Evolutionary conservation across 2,888 invertebrate species (phyloP).

Genomic region (Oxytorus armatus): DNA sequence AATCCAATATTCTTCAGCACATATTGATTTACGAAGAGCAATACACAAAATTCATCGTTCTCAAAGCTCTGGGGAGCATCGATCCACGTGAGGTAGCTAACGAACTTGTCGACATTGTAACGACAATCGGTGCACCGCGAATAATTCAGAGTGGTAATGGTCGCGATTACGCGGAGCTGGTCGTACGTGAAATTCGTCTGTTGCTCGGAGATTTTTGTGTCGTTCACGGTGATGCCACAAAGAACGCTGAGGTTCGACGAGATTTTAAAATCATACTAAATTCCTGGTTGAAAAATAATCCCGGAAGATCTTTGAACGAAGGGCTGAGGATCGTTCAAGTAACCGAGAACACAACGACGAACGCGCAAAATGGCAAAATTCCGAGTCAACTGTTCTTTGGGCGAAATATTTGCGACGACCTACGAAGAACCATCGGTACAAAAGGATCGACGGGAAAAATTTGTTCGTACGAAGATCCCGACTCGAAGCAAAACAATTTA

Average conservation of each 20-base stretch:
- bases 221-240: conserved; percentile 71
- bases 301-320: conserved; percentile 73
- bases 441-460: conserved; percentile 57
- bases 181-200: conserved; percentile 72
- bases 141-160: conserved; percentile 78
- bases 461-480: conserved; percentile 69
- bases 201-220: conserved; percentile 74
- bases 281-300: conserved; percentile 74
- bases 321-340: conserved; percentile 76
- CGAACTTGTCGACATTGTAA: conserved; percentile 74
- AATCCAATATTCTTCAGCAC: conserved; percentile 67
- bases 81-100: conserved; percentile 72
- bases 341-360: conserved; percentile 73
- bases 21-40: conserved; percentile 78
- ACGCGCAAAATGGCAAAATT: conserved; percentile 68
- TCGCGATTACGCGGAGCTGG: conserved; percentile 73
- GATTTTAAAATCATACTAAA: conserved; percentile 73
- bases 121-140: conserved; percentile 77
- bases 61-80: conserved; percentile 72
- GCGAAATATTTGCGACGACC: conserved; percentile 69
- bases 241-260: conserved; percentile 56
- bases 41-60: conserved; percentile 74
- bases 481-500: not conserved
- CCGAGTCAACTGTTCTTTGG: conserved; percentile 76
- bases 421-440: conserved; percentile 52